A percentile compares a stretch with the other conserved stretches of the same genome.
Evolutionary conservation across 2,888 invertebrate species (phyloP).

Genomic region (Parthenolecanium corni): DNA sequence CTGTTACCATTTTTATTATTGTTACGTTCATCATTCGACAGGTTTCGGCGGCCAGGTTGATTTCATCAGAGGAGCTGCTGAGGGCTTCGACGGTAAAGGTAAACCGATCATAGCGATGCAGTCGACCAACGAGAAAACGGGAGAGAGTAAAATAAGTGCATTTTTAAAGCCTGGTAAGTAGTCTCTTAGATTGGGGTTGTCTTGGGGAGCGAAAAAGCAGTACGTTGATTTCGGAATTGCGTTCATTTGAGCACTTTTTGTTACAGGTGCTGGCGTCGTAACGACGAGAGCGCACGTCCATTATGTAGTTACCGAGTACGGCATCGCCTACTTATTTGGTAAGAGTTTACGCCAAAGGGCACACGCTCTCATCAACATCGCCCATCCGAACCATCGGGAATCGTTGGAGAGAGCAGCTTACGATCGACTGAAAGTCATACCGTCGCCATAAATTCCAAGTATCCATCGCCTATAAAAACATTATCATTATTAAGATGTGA

Average conservation of each 20-base stretch:
- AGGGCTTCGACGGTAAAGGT: constrained; percentile 70
- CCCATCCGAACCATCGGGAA: constrained; percentile 80
- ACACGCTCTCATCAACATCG: constrained; percentile 73
- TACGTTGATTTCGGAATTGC: too few species aligned
- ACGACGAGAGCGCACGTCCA: constrained; percentile 84
- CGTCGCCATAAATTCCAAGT: constrained; percentile 38
- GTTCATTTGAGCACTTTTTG: too few species aligned
- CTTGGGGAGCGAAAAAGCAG: too few species aligned
- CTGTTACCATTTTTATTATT: too few species aligned
- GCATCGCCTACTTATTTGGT: constrained; percentile 80
- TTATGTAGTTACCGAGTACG: constrained; percentile 86
- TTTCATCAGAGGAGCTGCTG: constrained; percentile 82
- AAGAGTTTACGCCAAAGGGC: constrained; percentile 80
- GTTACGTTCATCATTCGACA: background rate
- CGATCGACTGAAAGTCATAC: constrained; percentile 69
- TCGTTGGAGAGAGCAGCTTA: constrained; percentile 75
- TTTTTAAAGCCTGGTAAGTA: constrained; percentile 60
- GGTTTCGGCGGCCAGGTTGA: constrained; percentile 89
- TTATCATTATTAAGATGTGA: too few species aligned
- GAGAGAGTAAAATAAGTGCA: constrained; percentile 58
- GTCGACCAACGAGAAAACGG: constrained; percentile 49
- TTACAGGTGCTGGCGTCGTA: constrained; percentile 81
- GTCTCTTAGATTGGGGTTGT: background rate
- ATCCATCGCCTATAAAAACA: too few species aligned
- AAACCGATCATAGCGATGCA: constrained; percentile 87